These are phyloP conservation scores for Pterostichus madidus DNA, from an alignment of 2,888 invertebrate genomes.

Conservation along the genomic window DNA sequence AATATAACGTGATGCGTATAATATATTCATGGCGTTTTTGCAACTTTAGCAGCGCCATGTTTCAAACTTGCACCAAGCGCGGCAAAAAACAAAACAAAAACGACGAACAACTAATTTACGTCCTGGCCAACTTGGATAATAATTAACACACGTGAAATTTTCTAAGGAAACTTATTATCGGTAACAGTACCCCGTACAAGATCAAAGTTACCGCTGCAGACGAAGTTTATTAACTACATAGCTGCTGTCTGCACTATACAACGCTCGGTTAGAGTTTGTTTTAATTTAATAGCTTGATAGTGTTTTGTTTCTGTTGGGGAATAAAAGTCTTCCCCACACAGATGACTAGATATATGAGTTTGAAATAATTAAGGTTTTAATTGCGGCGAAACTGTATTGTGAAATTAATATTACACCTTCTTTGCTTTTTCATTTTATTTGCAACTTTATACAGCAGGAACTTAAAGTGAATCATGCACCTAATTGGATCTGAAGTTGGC, in stretches of 20 bases:
- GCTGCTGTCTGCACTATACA: background rate
- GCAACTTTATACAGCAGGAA: too few relatives aligned
- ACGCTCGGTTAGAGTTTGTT: conserved; percentile 26
- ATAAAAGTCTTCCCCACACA: conserved; percentile 10
- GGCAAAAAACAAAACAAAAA: conserved; percentile 37
- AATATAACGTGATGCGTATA: conserved; percentile 30
- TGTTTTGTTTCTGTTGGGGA: conserved; percentile 25
- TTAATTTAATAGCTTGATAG: conserved; percentile 36
- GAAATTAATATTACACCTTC: conserved; percentile 3
- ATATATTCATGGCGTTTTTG: conserved; percentile 34
- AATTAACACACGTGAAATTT: conserved; percentile 54
- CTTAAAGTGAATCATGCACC: too few relatives aligned
- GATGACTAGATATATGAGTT: conserved; percentile 17
- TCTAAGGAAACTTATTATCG: conserved; percentile 45
- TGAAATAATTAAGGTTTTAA: conserved; percentile 23
- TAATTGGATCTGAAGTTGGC: too few relatives aligned
- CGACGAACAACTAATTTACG: conserved; percentile 32
- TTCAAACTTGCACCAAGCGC: conserved; percentile 23
- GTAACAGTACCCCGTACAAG: conserved; percentile 19
- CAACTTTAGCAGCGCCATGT: background rate
- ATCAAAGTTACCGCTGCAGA: conserved; percentile 26
- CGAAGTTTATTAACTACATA: conserved; percentile 43
- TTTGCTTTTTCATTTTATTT: background rate
- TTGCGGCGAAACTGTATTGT: background rate
- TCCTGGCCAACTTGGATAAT: conserved; percentile 44